Evolutionary conservation across 2,113 vertebrate genomes (phyloP), one percentile per base, ranked within the genome.

Genomic region (Brachirus orientalis): DNA sequence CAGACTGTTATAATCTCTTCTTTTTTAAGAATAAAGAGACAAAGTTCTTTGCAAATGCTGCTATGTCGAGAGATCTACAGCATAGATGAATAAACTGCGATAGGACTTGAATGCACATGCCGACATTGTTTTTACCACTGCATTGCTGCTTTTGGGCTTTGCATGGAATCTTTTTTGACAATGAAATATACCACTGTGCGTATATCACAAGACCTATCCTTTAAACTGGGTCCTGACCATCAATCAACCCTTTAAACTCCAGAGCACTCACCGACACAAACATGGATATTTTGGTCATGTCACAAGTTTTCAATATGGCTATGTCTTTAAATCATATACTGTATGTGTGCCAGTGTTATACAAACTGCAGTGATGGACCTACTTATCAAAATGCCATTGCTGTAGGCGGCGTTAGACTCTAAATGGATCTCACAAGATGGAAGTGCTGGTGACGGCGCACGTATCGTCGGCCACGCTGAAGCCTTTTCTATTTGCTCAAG

Each of bases 391-490:
- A 72, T 59, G 43, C 58, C 57, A 61, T 53, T 40, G 41, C 50
- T 50, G 7, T 44, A 54, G 43, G 50, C 33, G 9, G 10, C 18
- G 10, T 57, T 45, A 56, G 57, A 48, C n/a, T 48, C 28, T 44
- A 47, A 72, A 36, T 66, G 60, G 28, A 50, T 19, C 55, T 79
- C 36, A 7, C 48, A 55, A 75, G 53, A 69, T 44, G 59, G 64
- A 45, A 65, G 56, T 41, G 69, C 5, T 43, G 37, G 63, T 63
- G 51, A 69, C 18, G 43, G n/a, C n/a, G n/a, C n/a, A n/a, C n/a
- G n/a, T n/a, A n/a, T n/a, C n/a, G n/a, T n/a, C n/a, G n/a, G 52
- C 48, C 52, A 33, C 5, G 28, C 48, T 20, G 11, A 28, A 28
- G 50, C 50, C 50, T 8, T 12, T 52, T 16, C 14, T 50, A 8